These are phyloP conservation scores for Coenonympha glycerion DNA, from an alignment of 2,888 invertebrate genomes.

Conservation along the genomic window DNA sequence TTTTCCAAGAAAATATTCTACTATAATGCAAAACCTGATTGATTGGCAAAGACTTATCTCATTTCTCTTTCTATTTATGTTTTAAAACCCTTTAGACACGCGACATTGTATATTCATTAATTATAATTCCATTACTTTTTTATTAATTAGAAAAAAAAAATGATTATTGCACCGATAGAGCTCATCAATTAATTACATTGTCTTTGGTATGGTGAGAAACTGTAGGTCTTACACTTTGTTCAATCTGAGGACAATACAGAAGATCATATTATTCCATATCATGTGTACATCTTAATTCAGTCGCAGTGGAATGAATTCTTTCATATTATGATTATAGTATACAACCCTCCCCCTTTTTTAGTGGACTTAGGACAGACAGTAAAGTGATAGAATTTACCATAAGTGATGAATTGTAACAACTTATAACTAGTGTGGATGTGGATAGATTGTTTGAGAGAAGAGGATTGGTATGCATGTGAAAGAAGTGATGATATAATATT, in stretches of 20 bases:
- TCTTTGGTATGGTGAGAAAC: slow-evolving; percentile 39
- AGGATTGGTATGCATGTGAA: too few species aligned
- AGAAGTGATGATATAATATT: too few species aligned
- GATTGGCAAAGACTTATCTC: too few species aligned
- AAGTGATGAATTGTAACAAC: too few species aligned
- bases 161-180: slow-evolving; percentile 17
- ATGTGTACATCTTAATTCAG: neutral
- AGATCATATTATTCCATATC: slow-evolving; percentile 33
- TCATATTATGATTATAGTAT: too few species aligned
- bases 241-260: slow-evolving; percentile 62
- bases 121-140: slow-evolving; percentile 3
- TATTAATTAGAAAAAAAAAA: neutral
- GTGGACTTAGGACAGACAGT: too few species aligned
- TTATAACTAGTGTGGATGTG: too few species aligned
- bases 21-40: too few species aligned
- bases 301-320: neutral
- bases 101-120: slow-evolving; percentile 4
- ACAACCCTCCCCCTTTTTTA: too few species aligned
- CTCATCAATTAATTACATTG: slow-evolving; percentile 55
- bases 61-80: neutral
- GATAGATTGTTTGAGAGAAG: too few species aligned
- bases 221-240: slow-evolving; percentile 35
- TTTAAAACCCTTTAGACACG: slow-evolving; percentile 1
- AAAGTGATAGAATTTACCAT: too few species aligned
- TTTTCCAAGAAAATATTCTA: too few species aligned